Evolutionary conservation across 2,888 invertebrate genomes (phyloP).

Genomic region (Conops quadrifasciatus): DNA sequence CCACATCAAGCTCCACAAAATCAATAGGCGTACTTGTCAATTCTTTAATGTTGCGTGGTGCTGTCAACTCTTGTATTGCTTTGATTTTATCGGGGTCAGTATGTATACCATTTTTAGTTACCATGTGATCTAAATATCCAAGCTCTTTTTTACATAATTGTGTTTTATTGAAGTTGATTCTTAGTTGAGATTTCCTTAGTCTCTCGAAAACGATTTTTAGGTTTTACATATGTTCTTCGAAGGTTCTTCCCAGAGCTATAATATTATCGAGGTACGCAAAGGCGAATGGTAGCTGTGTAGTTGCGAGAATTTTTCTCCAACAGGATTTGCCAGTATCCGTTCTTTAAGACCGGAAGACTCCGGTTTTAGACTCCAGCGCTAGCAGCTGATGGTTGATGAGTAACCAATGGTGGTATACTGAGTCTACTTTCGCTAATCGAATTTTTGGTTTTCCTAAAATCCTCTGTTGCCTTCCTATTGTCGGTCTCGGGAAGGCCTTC

Average conservation of each 20-base stretch:
- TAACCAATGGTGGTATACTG: too few species aligned
- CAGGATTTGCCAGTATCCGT: neutral
- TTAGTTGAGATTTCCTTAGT: too few species aligned
- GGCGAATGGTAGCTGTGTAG: neutral
- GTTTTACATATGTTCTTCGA: neutral
- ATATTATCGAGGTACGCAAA: constrained; percentile 15
- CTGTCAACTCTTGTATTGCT: neutral
- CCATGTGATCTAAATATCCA: too few species aligned
- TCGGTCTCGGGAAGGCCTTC: too few species aligned
- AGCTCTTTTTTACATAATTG: too few species aligned
- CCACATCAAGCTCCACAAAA: constrained; percentile 38
- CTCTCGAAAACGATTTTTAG: too few species aligned
- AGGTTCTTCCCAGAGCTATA: neutral
- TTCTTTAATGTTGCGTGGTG: neutral
- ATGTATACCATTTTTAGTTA: neutral
- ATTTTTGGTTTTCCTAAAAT: too few species aligned
- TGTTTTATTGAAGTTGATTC: neutral
- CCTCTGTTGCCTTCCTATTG: too few species aligned
- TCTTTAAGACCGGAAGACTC: too few species aligned
- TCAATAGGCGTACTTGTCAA: constrained; percentile 1
- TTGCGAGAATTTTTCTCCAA: neutral
- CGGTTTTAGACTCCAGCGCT: too few species aligned
- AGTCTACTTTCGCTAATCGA: too few species aligned
- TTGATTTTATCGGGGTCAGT: neutral
- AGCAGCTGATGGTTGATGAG: too few species aligned